These are phyloP conservation scores for Parelbella ahira DNA, from an alignment of 2,888 invertebrate species.

Conservation along the genomic window DNA sequence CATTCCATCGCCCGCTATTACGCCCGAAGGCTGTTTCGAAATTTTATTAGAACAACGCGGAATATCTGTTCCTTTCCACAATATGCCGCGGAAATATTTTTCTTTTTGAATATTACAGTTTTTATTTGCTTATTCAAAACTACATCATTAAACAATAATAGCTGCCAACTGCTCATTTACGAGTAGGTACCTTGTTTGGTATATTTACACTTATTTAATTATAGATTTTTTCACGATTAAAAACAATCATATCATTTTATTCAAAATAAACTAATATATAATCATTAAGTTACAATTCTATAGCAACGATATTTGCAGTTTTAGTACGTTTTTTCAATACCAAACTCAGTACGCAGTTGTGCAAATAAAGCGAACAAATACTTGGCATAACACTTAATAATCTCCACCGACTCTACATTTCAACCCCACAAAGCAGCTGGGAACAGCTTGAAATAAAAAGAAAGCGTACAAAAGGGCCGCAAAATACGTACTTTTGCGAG, in stretches of 20 bases:
- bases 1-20: constrained; percentile 26
- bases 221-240: no score
- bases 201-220: no score
- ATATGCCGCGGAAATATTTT: neutral
- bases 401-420: constrained; percentile 21
- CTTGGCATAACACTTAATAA: constrained; percentile 26
- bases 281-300: no score
- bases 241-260: no score
- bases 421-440: constrained; percentile 37
- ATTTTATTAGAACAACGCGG: constrained; percentile 22
- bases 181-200: no score
- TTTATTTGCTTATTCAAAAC: no score
- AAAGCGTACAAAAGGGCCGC: constrained; percentile 75
- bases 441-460: constrained; percentile 67
- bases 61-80: constrained; percentile 18
- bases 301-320: no score
- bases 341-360: neutral
- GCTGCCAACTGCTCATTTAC: no score
- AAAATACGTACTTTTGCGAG: constrained; percentile 80
- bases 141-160: no score
- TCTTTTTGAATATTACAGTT: no score
- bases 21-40: constrained; percentile 21
- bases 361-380: constrained; percentile 19
- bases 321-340: no score
- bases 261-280: no score